Conservation (phyloP, 1,140 invertebrate species). For the Archegozetes longisetosus region DNA sequence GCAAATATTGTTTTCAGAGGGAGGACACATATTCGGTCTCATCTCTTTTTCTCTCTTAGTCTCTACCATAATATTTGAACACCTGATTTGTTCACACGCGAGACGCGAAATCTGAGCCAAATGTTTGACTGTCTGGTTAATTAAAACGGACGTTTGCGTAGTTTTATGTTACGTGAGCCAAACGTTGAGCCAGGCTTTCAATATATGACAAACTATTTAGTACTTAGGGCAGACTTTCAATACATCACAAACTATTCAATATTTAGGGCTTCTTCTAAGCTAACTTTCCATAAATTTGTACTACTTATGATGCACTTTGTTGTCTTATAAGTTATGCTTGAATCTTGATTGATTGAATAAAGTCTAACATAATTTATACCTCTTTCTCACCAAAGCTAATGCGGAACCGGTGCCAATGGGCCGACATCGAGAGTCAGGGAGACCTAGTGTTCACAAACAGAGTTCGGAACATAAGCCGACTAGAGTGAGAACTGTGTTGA, state of each 20-base stretch:
- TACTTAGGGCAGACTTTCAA: background rate
- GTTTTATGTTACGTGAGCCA: background rate
- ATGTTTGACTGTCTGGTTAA: background rate
- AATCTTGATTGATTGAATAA: too few species aligned
- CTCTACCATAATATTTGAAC: background rate
- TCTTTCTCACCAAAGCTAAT: slow-evolving; percentile 17
- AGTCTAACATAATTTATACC: too few species aligned
- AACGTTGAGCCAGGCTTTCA: background rate
- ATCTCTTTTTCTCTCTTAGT: slow-evolving; percentile 7
- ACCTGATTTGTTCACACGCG: background rate
- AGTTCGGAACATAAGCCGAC: slow-evolving; percentile 57
- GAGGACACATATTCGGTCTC: background rate
- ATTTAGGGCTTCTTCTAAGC: too few species aligned
- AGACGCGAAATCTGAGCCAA: background rate
- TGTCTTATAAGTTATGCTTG: too few species aligned
- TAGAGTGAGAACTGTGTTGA: slow-evolving; percentile 87
- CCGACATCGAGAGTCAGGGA: slow-evolving; percentile 17
- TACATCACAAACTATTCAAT: background rate
- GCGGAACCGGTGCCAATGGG: slow-evolving; percentile 21
- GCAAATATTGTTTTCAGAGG: background rate
- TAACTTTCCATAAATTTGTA: too few species aligned
- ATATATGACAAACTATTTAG: background rate
- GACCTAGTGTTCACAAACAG: slow-evolving; percentile 20
- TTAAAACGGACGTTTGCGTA: background rate
- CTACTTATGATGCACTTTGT: too few species aligned